These are phyloP conservation scores for Petrophora chlorosata DNA, from an alignment of 2,888 invertebrate species.

Conservation along the genomic window DNA sequence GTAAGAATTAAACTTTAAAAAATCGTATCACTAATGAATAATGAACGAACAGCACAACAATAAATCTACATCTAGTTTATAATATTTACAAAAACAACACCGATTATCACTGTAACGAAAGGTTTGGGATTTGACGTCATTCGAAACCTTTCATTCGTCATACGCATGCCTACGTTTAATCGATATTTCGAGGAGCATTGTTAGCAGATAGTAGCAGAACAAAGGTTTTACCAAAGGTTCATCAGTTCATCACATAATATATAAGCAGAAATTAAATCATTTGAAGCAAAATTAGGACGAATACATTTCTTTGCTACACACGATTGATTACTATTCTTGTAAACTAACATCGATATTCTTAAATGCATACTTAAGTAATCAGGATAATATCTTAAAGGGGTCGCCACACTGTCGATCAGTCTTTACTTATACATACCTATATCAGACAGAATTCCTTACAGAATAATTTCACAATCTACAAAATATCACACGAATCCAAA, in stretches of 20 bases:
- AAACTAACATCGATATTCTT: conserved; percentile 19
- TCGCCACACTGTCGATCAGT: conserved; percentile 29
- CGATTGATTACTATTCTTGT: background rate
- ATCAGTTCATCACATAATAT: no score
- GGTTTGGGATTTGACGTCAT: background rate
- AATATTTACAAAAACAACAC: conserved; percentile 33
- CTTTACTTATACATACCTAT: conserved; percentile 22
- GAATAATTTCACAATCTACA: conserved; percentile 18
- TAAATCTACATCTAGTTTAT: conserved; percentile 21
- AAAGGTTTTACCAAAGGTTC: background rate
- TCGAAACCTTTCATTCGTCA: background rate
- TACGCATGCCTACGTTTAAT: background rate
- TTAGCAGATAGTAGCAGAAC: background rate
- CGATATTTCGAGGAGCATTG: background rate
- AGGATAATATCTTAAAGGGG: conserved; percentile 20
- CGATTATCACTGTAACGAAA: conserved; percentile 13
- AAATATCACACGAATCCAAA: conserved; percentile 32
- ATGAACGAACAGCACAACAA: conserved; percentile 21
- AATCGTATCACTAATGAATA: conserved; percentile 12
- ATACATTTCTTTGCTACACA: background rate
- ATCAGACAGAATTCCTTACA: conserved; percentile 2
- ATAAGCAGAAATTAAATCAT: conserved; percentile 7
- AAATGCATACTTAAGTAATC: conserved; percentile 34
- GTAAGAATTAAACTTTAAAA: conserved; percentile 4
- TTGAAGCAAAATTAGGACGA: background rate